Base-by-base conservation (phyloP, 2,888 invertebrate genomes). In the Phymatocera aterrima region DNA sequence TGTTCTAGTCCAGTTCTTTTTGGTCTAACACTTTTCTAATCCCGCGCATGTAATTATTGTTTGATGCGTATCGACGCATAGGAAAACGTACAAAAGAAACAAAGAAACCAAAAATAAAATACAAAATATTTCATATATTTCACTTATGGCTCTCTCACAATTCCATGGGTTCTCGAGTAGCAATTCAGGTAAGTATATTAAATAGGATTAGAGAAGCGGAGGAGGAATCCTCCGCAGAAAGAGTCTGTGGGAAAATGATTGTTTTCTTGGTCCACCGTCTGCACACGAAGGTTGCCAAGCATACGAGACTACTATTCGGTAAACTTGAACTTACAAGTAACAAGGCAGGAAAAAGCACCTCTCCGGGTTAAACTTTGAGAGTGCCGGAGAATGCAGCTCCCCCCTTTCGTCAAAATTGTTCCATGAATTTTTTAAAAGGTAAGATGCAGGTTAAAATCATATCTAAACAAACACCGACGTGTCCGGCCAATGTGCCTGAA, bases 401-500 rank as follows among this genome's bases (percentile, higher is more conserved):
- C 15, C 6, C n/a, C 15, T 51, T 64, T 18, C n/a, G 10, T 10
- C 18, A 37, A 37, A 18, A 37, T 37, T 18, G 28, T 60, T 60
- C 31, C 3, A 28, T 28, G 60, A 60, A 18, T 60, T 61, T 24
- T 34, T 61, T 46, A n/a, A 51, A 48, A 34, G 1, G n/a, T 28
- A 28, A 46, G 43, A 43, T 40, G 31, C 46, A 70, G 70, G 48
- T 70, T 51, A 34, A 70, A 48, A 31, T 48, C 31, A 70, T 70
- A 51, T 48, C 31, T 70, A 40, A 70, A 51, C 6, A 15, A 68
- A 68, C 28, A 68, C 68, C 43, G 46, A 43, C 21, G 68, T 72
- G 51, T 72, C 57, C 74, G 74, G 74, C 74, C 57, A 40, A 51
- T 75, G 57, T 75, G 74, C 74, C 74, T 75, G 57, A 75, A 75